Percentiles rank a stretch among this genome's conserved stretches.
phyloP scores from a whole-genome alignment of 2,113 vertebrate genomes.

The Eleginops maclovinus region DNA sequence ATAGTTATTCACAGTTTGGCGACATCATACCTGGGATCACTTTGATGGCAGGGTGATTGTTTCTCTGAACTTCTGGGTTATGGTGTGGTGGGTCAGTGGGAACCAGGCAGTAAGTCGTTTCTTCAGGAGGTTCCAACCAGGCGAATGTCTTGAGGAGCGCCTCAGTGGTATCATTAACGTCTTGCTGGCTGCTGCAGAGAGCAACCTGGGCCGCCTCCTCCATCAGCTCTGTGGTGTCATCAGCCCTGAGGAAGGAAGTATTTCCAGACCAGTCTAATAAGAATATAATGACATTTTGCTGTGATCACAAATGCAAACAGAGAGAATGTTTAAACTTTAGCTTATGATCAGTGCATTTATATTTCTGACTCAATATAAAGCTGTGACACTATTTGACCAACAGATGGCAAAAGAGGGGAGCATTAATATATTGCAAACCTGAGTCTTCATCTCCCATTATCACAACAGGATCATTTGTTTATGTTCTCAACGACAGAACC shows the following conservation, averaged over 20 bases:
- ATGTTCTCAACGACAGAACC: not conserved
- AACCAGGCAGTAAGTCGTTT: slow-evolving; percentile 39
- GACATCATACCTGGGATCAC: slow-evolving; percentile 29
- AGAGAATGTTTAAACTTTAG: not conserved
- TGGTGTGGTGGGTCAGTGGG: not conserved
- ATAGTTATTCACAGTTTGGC: not conserved
- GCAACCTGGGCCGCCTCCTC: slow-evolving; percentile 62
- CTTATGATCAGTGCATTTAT: not conserved
- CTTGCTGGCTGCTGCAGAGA: slow-evolving; percentile 27
- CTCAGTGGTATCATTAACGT: slow-evolving; percentile 67
- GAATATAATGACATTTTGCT: not conserved
- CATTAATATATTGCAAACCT: too few relatives aligned
- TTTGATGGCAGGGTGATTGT: not conserved
- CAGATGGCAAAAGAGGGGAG: too few relatives aligned
- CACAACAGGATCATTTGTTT: not conserved
- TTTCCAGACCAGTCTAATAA: not conserved
- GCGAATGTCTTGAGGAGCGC: slow-evolving; percentile 81
- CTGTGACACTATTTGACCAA: too few relatives aligned
- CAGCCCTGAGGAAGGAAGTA: slow-evolving; percentile 50
- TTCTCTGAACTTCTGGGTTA: slow-evolving; percentile 15
- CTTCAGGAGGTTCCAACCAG: slow-evolving; percentile 73
- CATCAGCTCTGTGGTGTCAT: slow-evolving; percentile 64
- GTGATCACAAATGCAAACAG: not conserved
- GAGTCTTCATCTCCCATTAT: too few relatives aligned
- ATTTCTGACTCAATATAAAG: not conserved